Base-by-base conservation (phyloP, 2,888 invertebrate genomes). In the Parnassius smintheus region DNA sequence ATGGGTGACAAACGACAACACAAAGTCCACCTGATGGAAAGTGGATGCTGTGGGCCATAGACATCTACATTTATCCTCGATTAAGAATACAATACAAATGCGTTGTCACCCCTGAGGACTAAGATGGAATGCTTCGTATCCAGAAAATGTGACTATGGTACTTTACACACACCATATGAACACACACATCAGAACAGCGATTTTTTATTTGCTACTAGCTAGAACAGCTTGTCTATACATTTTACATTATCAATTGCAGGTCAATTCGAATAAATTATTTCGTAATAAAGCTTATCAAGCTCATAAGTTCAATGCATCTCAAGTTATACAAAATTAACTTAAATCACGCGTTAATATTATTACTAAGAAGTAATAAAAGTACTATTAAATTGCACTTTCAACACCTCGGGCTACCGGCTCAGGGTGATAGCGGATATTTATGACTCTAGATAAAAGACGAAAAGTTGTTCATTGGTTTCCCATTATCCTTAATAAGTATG, bases 401-500 rank as follows among this genome's bases (percentile, higher is more conserved):
- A 82, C 86, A 85, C 86, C 83, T 83, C 72, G 57, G 72, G 82
- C 84, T 83, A 82, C 84, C 76, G 78, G 75, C 75, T 64, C 65
- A 62, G 68, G 66, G 68, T 78, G 79, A 82, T 85, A 85, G 77
- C 66, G 68, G 68, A 80, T 85, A 88, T 88, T 90, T 89, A 88
- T 80, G 83, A 73, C 71, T 71, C 64, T 65, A 83, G 90, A 89
- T 89, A 89, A 86, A 88, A 80, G 85, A 82, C 83, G 77, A 85
- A 84, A 86, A 88, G 83, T 86, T 85, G 85, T 85, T 83, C 85
- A 88, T 88, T 78, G 87, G 86, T 88, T 88, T 78, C 73, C 89
- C 85, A 90, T 91, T 90, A 89, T 85, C 89, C 90, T 84, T 88
- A 90, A 88, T 90, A 91, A 91, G 89, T 89, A 85, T 82, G 88